Evolutionary conservation across 92 coral and sea anemone species (phyloP).

Genomic region (Zoanthus sociatus): DNA sequence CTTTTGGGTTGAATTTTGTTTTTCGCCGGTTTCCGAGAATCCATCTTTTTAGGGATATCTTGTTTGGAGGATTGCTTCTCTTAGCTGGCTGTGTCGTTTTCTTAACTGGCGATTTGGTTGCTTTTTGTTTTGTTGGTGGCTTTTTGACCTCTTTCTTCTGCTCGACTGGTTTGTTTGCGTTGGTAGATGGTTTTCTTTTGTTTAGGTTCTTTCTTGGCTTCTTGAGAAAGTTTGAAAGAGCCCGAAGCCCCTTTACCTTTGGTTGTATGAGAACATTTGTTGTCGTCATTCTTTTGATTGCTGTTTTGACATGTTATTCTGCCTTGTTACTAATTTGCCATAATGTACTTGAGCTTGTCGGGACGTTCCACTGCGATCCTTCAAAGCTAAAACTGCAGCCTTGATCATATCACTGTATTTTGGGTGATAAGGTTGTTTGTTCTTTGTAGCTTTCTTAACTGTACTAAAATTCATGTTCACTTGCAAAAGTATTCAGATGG

Average conservation of each 20-base stretch:
- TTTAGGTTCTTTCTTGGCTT: slow-evolving; percentile 1
- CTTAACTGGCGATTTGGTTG: slow-evolving; percentile 7
- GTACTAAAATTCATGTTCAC: slow-evolving; percentile 3
- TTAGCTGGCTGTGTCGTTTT: slow-evolving; percentile 18
- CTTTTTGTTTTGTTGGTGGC: background rate
- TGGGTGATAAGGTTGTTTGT: slow-evolving; percentile 15
- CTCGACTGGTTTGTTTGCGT: background rate
- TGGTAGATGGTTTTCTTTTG: background rate
- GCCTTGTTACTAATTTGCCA: slow-evolving; percentile 9
- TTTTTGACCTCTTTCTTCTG: slow-evolving; percentile 6
- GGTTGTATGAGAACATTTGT: slow-evolving; percentile 23
- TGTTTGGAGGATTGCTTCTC: background rate
- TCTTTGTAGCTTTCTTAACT: slow-evolving; percentile 2
- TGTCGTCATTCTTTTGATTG: slow-evolving; percentile 18
- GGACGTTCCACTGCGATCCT: background rate
- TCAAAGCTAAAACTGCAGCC: background rate
- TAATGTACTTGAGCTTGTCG: slow-evolving; percentile 36
- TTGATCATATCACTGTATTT: background rate
- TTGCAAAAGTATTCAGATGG: background rate
- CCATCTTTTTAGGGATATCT: slow-evolving; percentile 6
- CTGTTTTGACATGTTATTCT: slow-evolving; percentile 20
- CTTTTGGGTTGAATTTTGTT: slow-evolving; percentile 7
- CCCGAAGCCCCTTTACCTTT: slow-evolving; percentile 30
- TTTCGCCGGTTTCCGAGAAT: background rate
- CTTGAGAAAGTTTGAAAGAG: slow-evolving; percentile 19